Evolutionary conservation across 2,888 invertebrate genomes (phyloP).

Genomic region (Hoplodrina ambigua): DNA sequence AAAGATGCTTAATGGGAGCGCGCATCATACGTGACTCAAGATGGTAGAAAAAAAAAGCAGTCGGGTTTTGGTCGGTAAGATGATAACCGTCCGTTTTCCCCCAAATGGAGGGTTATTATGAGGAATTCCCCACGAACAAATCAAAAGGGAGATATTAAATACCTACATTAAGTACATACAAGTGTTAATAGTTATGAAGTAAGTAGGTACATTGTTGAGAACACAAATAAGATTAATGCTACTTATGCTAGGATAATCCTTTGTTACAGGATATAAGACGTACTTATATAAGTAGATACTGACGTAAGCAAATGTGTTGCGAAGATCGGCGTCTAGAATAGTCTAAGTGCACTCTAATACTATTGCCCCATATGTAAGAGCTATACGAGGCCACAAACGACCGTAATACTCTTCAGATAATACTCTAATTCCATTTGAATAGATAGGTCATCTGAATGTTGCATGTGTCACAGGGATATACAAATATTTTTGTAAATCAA

Average conservation of each 20-base stretch:
- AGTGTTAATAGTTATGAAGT: not conserved
- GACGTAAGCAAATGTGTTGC: constrained; percentile 15
- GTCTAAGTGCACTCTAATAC: constrained; percentile 46
- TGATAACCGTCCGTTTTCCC: too few relatives aligned
- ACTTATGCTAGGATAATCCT: constrained; percentile 31
- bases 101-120: too few relatives aligned
- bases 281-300: constrained; percentile 8
- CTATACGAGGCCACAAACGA: constrained; percentile 30
- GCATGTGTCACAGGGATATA: not conserved
- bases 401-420: constrained; percentile 31
- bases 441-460: constrained; percentile 16
- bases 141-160: not conserved
- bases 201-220: not conserved
- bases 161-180: too few relatives aligned
- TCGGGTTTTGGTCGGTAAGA: not conserved
- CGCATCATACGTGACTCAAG: not conserved
- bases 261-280: constrained; percentile 9
- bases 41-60: too few relatives aligned
- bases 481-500: not conserved
- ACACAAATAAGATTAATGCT: not conserved
- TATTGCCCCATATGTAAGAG: constrained; percentile 38
- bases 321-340: constrained; percentile 27
- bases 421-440: constrained; percentile 23
- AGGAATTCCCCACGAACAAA: too few relatives aligned
- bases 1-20: not conserved